Evolutionary conservation across 2,113 vertebrate genomes (phyloP).

Genomic region (Boleophthalmus pectinirostris): DNA sequence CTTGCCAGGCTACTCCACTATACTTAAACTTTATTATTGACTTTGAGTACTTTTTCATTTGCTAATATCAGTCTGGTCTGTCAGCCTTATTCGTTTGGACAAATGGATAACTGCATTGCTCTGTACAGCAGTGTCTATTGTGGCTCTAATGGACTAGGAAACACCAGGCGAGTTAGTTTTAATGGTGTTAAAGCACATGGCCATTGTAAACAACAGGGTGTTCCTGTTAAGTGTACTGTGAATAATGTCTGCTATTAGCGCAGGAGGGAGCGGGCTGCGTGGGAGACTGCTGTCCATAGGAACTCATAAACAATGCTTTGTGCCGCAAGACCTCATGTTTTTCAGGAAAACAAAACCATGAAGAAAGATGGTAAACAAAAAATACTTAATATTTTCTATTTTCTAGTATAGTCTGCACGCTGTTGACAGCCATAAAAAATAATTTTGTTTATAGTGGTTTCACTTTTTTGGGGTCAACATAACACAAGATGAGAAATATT

Average conservation of each 20-base stretch:
- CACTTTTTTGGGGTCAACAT: not conserved
- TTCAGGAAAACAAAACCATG: not conserved
- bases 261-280: not conserved
- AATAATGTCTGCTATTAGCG: conserved; percentile 31
- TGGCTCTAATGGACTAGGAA: conserved; percentile 26
- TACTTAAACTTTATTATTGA: not conserved
- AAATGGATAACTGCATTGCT: conserved; percentile 1
- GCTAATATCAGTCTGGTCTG: not conserved
- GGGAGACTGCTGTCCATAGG: conserved; percentile 2
- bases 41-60: not conserved
- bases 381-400: too few relatives aligned
- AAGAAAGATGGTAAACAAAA: not conserved
- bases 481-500: not conserved
- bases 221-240: conserved; percentile 26
- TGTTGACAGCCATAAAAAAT: not conserved
- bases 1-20: not conserved
- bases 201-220: conserved; percentile 27
- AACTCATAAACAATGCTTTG: not conserved
- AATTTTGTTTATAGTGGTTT: not conserved
- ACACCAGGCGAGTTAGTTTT: conserved; percentile 29
- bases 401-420: too few relatives aligned
- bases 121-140: conserved; percentile 1
- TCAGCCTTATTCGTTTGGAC: not conserved
- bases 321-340: not conserved
- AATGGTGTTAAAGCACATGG: conserved; percentile 24